Percentiles rank a stretch among this genome's conserved stretches.
Conservation (phyloP, 2,888 invertebrate genomes). For the Drosophila neonasuta region DNA sequence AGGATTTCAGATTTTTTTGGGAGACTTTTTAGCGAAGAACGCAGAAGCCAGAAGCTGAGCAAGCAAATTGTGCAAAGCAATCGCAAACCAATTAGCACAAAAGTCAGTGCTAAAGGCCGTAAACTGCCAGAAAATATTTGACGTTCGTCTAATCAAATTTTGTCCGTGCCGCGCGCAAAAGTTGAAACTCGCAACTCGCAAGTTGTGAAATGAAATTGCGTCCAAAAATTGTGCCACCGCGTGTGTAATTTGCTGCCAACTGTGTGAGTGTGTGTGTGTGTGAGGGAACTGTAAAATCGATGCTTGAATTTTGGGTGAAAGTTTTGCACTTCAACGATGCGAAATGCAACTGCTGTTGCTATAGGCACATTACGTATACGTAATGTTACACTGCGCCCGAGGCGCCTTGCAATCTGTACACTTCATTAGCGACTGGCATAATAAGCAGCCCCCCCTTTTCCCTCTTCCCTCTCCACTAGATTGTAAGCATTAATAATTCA, state of each 20-base stretch:
- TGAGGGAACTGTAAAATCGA: conserved; percentile 28
- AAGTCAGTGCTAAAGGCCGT: conserved; percentile 1
- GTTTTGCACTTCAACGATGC: conserved; percentile 13
- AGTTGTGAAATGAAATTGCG: conserved; percentile 16
- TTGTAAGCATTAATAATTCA: conserved; percentile 43
- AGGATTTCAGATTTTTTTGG: not conserved
- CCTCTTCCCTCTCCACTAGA: not conserved
- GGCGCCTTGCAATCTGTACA: conserved; percentile 24
- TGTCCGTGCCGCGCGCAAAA: not conserved
- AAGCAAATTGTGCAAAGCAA: conserved; percentile 26
- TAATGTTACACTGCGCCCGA: conserved; percentile 1
- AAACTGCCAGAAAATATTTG: conserved; percentile 32
- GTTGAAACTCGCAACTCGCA: not conserved
- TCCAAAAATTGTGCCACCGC: conserved; percentile 12
- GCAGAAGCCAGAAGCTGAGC: conserved; percentile 1
- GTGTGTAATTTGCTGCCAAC: conserved; percentile 16
- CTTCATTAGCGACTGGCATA: conserved; percentile 40
- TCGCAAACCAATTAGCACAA: conserved; percentile 45
- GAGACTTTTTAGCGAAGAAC: too few relatives aligned
- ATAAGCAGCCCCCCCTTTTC: too few relatives aligned
- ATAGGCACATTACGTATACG: conserved; percentile 34
- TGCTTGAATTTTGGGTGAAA: conserved; percentile 14
- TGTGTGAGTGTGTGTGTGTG: not conserved
- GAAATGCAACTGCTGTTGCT: conserved; percentile 5
- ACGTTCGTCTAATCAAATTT: conserved; percentile 33